Percentiles rank a stretch among this genome's conserved stretches.
These are phyloP conservation scores for Argyresthia goedartella DNA, from an alignment of 2,888 invertebrate species.

Conservation along the genomic window DNA sequence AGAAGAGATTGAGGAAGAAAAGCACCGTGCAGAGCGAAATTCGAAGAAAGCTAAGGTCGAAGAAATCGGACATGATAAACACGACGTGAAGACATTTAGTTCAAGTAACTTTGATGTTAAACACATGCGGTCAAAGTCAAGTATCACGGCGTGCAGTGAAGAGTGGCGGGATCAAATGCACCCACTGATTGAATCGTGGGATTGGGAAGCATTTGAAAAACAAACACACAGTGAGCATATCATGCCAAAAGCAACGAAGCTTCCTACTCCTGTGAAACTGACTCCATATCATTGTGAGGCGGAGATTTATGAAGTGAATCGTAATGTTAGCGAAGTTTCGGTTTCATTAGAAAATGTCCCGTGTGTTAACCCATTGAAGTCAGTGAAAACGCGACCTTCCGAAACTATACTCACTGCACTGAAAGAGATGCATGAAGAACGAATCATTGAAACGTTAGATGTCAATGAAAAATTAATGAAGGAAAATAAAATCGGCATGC, in stretches of 20 bases:
- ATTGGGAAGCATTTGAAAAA: conserved; percentile 75
- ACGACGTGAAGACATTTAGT: conserved; percentile 56
- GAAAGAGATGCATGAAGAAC: conserved; percentile 66
- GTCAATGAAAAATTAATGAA: conserved; percentile 71
- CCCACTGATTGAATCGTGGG: conserved; percentile 74
- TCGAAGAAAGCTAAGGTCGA: conserved; percentile 56
- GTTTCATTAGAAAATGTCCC: conserved; percentile 72
- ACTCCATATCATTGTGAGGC: conserved; percentile 62
- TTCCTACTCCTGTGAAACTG: conserved; percentile 62
- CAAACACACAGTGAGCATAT: conserved; percentile 63
- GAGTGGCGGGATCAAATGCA: conserved; percentile 75
- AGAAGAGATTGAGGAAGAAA: conserved; percentile 69
- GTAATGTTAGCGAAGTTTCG: conserved; percentile 63
- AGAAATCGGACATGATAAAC: conserved; percentile 55
- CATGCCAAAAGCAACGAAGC: conserved; percentile 46
- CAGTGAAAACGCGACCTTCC: conserved; percentile 63
- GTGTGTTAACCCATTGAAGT: conserved; percentile 73
- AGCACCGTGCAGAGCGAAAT: conserved; percentile 44
- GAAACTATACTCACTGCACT: conserved; percentile 53
- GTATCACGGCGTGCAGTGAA: conserved; percentile 57
- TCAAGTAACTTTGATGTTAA: conserved; percentile 59
- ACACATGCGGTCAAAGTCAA: conserved; percentile 63
- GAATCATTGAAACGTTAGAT: conserved; percentile 71
- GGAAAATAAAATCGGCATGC: conserved; percentile 63
- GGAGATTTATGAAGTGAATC: conserved; percentile 60